Base-by-base conservation (phyloP, 2,797 vertebrate species). In the Manis crassicaudata region DNA sequence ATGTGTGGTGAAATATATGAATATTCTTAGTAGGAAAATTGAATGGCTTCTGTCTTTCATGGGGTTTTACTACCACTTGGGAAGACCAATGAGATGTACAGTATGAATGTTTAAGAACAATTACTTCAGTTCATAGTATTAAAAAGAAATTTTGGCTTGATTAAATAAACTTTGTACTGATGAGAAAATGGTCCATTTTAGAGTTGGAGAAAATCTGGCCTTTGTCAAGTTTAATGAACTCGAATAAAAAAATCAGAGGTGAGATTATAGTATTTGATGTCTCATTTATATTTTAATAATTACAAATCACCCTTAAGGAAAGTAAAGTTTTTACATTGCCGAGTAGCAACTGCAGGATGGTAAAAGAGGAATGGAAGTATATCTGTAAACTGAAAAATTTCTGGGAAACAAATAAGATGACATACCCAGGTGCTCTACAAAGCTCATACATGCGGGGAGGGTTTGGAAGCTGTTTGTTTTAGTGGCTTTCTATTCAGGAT, bases 261-360 rank as follows among this genome's bases (percentile, higher is more conserved):
- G 27, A 95, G n/a, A 40, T 76, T 73, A 35, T 85, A 29, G 77
- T 81, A 40, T 93, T 91, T 54, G 13, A 27, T 83, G 93, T 94
- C 52, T 35, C 6, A 76, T 68, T 2, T 58, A 77, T 82, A 37
- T 88, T 92, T 95, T 67, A 95, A 72, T 90, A 85, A 79, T 40
- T 40, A 65, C 63, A 92, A 91, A 91, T 9, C 13, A 58, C 4
- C 8, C 32, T 18, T 37, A 76, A 70, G 73, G 29, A 84, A 83
- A 76, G 27, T 56, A 88, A 60, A 76, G n/a, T 70, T 76, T 46
- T 68, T 56, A 37, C 6, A 68, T 23, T 11, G 85, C n/a, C 27
- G 43, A 79, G 25, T n/a, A 90, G 79, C 17, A 70, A 73, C 14
- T 65, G 12, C 37, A 83, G 52, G 11, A 63, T 84, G 27, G 7